Evolutionary conservation across 2,888 invertebrate species (phyloP), one percentile per base, ranked within the genome.

Genomic region (Mythimna loreyi): DNA sequence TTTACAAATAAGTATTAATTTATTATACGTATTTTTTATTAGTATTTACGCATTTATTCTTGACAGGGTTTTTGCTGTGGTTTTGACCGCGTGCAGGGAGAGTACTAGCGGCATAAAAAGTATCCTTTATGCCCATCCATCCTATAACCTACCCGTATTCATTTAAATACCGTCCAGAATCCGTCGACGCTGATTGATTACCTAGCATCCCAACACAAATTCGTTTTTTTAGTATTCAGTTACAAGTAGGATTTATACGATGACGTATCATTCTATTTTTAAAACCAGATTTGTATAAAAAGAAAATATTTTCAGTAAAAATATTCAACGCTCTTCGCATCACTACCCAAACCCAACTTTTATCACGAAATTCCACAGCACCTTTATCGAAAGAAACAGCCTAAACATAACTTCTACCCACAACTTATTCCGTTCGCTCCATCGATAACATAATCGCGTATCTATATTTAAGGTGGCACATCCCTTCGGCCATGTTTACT

Each of bases 401-500:
- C 23, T 43, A 25, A 72, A 57, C 75, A 76, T 57, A 57, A 57
- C 21, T 60, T 66, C 47, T n/a, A 53, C 56, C 56, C 47, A 58
- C 60, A 67, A 62, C 53, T 60, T 70, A 73, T 61, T 78, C 66
- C 58, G 60, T 62, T 56, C 52, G 58, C 53, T 64, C 57, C 43
- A 74, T 71, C 70, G 81, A 67, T 67, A 67, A 45, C 57, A 74
- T 55, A 63, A 62, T 78, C 53, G 56, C 16, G 50, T 56, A 69
- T 65, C 36, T 43, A 65, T 71, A 65, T 75, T 66, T 65, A 55
- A 50, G 59, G 49, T 78, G 65, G 57, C 79, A 47, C 84, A 84
- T 73, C 85, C 63, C 81, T 84, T 81, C 9, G 11, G 8, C 60
- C 56, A 58, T 85, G 85, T 85, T 85, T 85, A 77, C 82, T 67